Base-by-base conservation (phyloP, 1,140 invertebrate genomes). In the Drosophila pachea region DNA sequence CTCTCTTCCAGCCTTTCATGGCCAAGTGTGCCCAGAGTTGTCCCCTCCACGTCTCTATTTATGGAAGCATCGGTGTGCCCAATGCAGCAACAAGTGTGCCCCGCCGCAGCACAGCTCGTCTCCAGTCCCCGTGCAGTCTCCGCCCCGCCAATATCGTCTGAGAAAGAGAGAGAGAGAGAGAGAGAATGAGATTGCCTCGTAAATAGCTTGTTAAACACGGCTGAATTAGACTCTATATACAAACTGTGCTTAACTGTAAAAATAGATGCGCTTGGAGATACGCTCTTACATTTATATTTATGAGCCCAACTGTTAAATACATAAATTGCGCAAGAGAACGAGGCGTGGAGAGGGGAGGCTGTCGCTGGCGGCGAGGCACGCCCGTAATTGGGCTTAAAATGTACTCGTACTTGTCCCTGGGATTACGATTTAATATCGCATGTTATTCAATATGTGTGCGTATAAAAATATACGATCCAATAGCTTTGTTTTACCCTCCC, bases 351-450 rank as follows among this genome's bases (percentile, higher is more conserved):
- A 9, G 7, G 12, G 32, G 49, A n/a, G n/a, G n/a, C n/a, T n/a
- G n/a, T n/a, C n/a, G 31, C 42, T 5, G 4, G 31, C 49, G 8
- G 12, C 4, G 49, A 31, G 11, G 7, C 66, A 54, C 53, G 64
- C 65, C 48, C 75, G 64, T 84, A 83, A 73, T 84, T 83, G 83
- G 70, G 68, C 75, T 84, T 73, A 73, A 83, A 78, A 78, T 69
- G 75, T 78, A 78, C 79, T 75, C 33, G 43, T 36, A 59, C 32
- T 35, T 74, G 79, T 83, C 72, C 65, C 78, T 84, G 79, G 73
- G 79, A 83, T 84, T 83, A 78, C 68, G 61, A 64, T 73, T 84
- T 67, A 83, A 83, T 82, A 83, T 78, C 78, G 65, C 60, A 83
- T 67, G 74, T 58, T 67, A 71, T 77, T 76, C 64, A 69, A 76